A percentile compares a stretch with the other conserved stretches of the same genome.
Evolutionary conservation across 1,140 invertebrate species (phyloP).

Genomic region (Euwallacea fornicatus): DNA sequence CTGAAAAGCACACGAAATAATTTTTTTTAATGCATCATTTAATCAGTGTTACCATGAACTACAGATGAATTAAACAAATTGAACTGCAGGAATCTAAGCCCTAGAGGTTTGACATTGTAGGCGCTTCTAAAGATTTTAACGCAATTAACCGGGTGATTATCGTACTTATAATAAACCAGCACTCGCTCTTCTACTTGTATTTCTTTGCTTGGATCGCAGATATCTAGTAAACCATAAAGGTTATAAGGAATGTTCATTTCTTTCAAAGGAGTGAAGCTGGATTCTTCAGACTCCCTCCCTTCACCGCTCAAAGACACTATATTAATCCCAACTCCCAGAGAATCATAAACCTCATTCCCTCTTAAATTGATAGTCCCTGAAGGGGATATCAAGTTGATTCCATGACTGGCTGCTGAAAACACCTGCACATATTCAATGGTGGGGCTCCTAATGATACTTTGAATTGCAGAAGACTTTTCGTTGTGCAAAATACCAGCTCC

Average conservation of each 20-base stretch:
- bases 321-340: conserved; percentile 87
- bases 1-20: conserved; percentile 45
- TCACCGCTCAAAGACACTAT: conserved; percentile 89
- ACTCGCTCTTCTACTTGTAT: conserved; percentile 88
- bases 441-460: conserved; percentile 85
- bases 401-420: conserved; percentile 83
- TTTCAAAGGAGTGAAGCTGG: conserved; percentile 82
- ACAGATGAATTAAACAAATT: conserved; percentile 90
- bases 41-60: conserved; percentile 19
- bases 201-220: conserved; percentile 93
- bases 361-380: conserved; percentile 72
- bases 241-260: conserved; percentile 88
- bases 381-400: conserved; percentile 89
- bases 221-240: conserved; percentile 90
- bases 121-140: conserved; percentile 94
- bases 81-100: conserved; percentile 88
- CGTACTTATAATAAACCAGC: conserved; percentile 96
- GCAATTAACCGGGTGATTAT: conserved; percentile 93
- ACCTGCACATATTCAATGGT: conserved; percentile 81
- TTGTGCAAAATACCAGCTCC: conserved; percentile 97
- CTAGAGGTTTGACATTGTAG: conserved; percentile 81
- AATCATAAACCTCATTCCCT: conserved; percentile 75
- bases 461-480: conserved; percentile 90
- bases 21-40: neutral
- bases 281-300: conserved; percentile 83